Conservation (phyloP, 2,113 vertebrate genomes). For the Suricata suricatta region DNA sequence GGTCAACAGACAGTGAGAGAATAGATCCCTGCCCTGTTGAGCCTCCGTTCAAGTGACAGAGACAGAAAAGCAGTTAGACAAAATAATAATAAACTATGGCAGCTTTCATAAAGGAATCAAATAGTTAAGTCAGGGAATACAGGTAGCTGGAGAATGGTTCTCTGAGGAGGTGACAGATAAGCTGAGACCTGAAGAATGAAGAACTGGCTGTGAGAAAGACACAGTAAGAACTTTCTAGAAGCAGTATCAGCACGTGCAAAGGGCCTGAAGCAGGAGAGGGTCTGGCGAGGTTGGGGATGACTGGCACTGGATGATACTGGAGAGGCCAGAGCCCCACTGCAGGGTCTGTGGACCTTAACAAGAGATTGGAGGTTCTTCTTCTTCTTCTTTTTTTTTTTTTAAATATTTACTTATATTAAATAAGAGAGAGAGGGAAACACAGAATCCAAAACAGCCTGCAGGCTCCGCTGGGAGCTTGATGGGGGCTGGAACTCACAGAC, state of each 20-base stretch:
- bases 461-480: no score
- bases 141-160: background rate
- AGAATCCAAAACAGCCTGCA: no score
- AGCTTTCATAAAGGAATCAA: background rate
- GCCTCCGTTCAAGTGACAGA: background rate
- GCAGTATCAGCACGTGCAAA: background rate
- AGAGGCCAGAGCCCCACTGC: rapidly evolving
- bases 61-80: background rate
- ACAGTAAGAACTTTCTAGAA: background rate
- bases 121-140: background rate
- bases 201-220: background rate
- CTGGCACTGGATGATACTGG: background rate
- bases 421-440: no score
- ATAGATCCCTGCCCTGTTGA: background rate
- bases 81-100: background rate
- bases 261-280: no score
- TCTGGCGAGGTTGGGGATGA: background rate
- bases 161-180: background rate
- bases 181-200: background rate
- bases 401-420: no score
- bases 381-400: background rate
- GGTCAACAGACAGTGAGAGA: background rate
- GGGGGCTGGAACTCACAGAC: no score
- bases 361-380: background rate
- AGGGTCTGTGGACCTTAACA: background rate